A percentile compares a stretch with the other conserved stretches of the same genome.
Evolutionary conservation across 2,797 vertebrate species (phyloP).

Genomic region (Sternarchorhynchus goeldii): DNA sequence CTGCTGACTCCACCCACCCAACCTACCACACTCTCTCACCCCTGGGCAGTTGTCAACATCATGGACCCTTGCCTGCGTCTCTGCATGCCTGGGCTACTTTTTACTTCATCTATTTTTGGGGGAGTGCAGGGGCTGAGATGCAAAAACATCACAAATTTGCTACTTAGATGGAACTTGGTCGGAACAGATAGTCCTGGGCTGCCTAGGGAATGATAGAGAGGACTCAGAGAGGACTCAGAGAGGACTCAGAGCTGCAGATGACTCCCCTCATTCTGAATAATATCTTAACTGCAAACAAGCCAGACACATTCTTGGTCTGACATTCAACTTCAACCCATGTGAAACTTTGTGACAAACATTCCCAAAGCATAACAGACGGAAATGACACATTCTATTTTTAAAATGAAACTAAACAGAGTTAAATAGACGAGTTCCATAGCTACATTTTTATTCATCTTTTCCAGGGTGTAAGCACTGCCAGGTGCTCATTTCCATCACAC

Average conservation of each 20-base stretch:
- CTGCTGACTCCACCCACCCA: no score
- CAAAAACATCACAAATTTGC: slow-evolving; percentile 17
- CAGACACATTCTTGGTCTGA: slow-evolving; percentile 26
- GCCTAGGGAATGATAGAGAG: slow-evolving; percentile 36
- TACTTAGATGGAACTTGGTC: slow-evolving; percentile 20
- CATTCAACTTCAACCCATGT: neutral
- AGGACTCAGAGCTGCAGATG: slow-evolving; percentile 36
- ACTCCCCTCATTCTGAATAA: slow-evolving; percentile 34
- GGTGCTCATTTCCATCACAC: no score
- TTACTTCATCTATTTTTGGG: slow-evolving; percentile 16
- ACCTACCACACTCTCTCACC: no score
- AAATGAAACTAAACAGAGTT: no score
- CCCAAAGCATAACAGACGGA: no score
- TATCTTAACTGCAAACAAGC: slow-evolving; percentile 25
- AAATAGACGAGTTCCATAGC: no score
- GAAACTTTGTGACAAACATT: slow-evolving; percentile 1
- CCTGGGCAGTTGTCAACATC: neutral
- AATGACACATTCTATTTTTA: no score
- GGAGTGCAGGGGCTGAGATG: neutral
- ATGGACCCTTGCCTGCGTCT: neutral
- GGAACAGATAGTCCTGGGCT: slow-evolving; percentile 35
- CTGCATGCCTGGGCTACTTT: slow-evolving; percentile 20
- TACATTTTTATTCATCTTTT: no score
- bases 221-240: slow-evolving; percentile 16
- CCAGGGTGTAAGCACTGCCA: no score